Base-by-base conservation (phyloP, 2,888 invertebrate genomes). In the Rhamphomyia laevipes region DNA sequence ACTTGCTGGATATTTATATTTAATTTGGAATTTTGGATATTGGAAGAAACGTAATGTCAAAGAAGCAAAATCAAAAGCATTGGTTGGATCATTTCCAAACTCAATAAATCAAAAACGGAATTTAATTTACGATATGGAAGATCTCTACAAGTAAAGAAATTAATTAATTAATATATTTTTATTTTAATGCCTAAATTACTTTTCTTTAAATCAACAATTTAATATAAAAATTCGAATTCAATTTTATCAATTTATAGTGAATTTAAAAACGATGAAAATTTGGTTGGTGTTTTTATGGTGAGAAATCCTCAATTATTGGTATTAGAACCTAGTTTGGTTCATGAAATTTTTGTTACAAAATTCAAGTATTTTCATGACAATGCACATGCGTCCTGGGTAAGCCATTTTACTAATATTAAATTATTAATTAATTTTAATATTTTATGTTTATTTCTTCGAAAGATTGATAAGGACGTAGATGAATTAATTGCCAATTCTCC, bases 401-500 rank as follows among this genome's bases (percentile, higher is more conserved):
- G 15, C n/a, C n/a, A n/a, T n/a, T 7, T 27, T 27, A 27, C 23
- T 27, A 9, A n/a, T 35, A n/a, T n/a, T 35, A n/a, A 35, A 13
- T n/a, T 5, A 35, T 35, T 35, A 2, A 35, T 35, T 13, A n/a
- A 2, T 13, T 35, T 35, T 35, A 35, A 35, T 30, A 9, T 30
- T 30, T 11, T n/a, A 30, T 30, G 11, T 30, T n/a, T n/a, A n/a
- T 35, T 35, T 35, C 7, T 9, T 9, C 7, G 4, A n/a, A n/a
- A 63, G 57, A 53, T 70, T 2, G 63, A 72, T 51, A 67, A 70
- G 31, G 60, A 70, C 15, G 53, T 58, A 0, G 77, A 77, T 48
- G 73, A 70, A 0, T 56, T 78, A 6, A 58, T 72, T 7, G 67
- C 67, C 2, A 67, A 68, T 41, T 73, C 74, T 63, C 74, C 74